These are phyloP conservation scores for Pardalotus punctatus DNA, from an alignment of 2,113 vertebrate genomes.

Conservation along the genomic window DNA sequence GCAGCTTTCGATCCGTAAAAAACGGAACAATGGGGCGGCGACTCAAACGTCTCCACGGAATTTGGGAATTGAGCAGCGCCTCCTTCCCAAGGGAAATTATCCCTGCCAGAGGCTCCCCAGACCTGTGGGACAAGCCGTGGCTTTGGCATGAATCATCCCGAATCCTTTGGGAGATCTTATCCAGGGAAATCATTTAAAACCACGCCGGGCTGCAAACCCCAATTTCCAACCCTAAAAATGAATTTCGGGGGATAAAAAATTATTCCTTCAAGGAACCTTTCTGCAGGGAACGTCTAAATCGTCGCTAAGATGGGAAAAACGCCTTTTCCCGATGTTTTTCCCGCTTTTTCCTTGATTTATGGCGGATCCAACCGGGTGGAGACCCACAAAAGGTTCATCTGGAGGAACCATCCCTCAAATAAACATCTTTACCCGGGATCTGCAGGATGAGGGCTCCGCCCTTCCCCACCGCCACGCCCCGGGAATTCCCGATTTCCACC, in stretches of 20 bases:
- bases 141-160: not conserved
- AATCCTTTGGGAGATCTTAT: not conserved
- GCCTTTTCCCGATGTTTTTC: not conserved
- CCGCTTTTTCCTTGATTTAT: not conserved
- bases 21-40: accelerated
- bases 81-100: not conserved
- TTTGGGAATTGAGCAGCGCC: not conserved
- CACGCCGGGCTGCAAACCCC: accelerated
- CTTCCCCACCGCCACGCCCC: not conserved
- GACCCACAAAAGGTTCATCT: accelerated
- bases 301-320: not conserved
- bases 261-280: not conserved
- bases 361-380: not conserved
- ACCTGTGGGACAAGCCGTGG: not conserved
- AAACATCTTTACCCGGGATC: not conserved
- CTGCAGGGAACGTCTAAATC: accelerated
- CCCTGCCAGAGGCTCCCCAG: not conserved
- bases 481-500: accelerated
- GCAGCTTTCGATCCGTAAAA: not conserved
- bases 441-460: accelerated
- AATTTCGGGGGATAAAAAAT: not conserved
- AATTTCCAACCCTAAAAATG: not conserved
- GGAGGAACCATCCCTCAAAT: not conserved
- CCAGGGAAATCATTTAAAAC: not conserved
- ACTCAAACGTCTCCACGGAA: accelerated